Percentiles rank a stretch among this genome's conserved stretches.
Evolutionary conservation across 2,113 vertebrate species (phyloP).

Genomic region (Cochlearius cochlearius): DNA sequence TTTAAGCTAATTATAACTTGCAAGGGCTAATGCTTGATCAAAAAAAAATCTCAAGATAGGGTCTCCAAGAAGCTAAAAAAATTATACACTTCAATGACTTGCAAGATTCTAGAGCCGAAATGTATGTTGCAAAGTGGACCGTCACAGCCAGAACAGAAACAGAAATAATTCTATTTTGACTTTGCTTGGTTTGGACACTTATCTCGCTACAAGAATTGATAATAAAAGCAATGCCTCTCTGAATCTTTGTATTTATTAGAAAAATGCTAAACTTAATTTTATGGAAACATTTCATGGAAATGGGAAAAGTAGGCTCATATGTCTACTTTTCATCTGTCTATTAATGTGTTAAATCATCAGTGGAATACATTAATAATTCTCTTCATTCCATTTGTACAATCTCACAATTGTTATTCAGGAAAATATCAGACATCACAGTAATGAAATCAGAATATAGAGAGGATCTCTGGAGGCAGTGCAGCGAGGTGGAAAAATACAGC

Average conservation of each 20-base stretch:
- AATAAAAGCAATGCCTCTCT: neutral
- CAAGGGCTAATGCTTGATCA: neutral
- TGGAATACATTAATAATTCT: neutral
- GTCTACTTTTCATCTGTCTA: neutral
- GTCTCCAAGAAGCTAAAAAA: neutral
- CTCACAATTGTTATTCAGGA: neutral
- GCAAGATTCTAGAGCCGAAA: neutral
- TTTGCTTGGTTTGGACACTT: neutral
- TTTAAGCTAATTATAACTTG: neutral
- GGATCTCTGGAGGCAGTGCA: neutral
- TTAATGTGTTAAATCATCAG: neutral
- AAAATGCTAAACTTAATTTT: conserved; percentile 35
- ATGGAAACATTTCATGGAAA: conserved; percentile 9
- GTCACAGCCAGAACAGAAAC: neutral
- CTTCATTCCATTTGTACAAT: neutral
- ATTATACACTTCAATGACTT: neutral
- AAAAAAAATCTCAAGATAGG: neutral
- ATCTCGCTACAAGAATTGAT: neutral
- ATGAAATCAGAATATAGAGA: neutral
- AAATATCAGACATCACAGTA: neutral
- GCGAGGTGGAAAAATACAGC: neutral
- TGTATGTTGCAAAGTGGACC: neutral
- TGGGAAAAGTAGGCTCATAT: neutral
- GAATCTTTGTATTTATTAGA: neutral
- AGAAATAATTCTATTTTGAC: neutral